Evolutionary conservation across 2,113 vertebrate species (phyloP), one percentile per base, ranked within the genome.

Genomic region (Zosterops japonicus): DNA sequence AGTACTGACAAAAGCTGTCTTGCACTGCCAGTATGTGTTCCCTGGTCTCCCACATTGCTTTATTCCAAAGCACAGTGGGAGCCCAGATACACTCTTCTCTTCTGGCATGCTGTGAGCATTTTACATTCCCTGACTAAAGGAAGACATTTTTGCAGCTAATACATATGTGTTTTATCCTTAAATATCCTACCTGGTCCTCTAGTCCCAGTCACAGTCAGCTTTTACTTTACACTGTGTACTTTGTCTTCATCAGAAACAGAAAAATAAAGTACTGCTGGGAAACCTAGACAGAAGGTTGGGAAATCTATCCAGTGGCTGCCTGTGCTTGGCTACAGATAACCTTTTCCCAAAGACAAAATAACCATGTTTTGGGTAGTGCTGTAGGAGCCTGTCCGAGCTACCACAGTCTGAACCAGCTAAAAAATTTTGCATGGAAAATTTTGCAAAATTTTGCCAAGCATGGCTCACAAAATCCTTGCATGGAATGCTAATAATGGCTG

Each of bases 11-110:
- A 24, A 69, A 70, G 56, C 12, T 17, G 15, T 63, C 29, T 65
- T 67, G 10, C 3, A 1, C 20, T 56, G n/a, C n/a, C 29, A 2
- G 3, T 0, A 1, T 23, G 22, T 68, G 50, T 68, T 64, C 29
- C 2, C 9, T 42, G 36, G 22, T 61, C 20, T 71, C 41, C 29
- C 31, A 47, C 18, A 29, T 3, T 27, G 29, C 35, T 72, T 72
- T n/a, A 24, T 72, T 77, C 29, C 39, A 81, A 71, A 35, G 14
- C 27, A n/a, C 9, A 6, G 5, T 29, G 22, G 53, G 15, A 83
- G n/a, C 18, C 36, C 42, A 39, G 12, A 12, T 63, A 16, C 1
- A 2, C 9, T 39, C 36, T 39, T 39, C 22, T 76, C 7, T 41
- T 61, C 13, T 39, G 42, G 41, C 29, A 20, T 24, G 6, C 35